These are phyloP conservation scores for Sporophila hypoxantha DNA, from an alignment of 2,113 vertebrate species.

Conservation along the genomic window DNA sequence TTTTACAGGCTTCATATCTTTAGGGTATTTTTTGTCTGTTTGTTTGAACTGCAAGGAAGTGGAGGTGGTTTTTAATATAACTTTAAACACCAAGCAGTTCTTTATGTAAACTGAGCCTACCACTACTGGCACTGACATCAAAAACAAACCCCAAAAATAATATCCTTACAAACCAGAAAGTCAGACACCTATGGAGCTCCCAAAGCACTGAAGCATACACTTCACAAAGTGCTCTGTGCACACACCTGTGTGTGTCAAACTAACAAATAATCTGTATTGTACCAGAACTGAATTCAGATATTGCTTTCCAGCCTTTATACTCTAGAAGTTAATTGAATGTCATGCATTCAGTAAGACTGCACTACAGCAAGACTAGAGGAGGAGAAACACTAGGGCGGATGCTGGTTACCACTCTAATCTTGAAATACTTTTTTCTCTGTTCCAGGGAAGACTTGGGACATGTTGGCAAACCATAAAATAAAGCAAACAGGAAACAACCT, in stretches of 20 bases:
- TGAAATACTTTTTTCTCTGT: not conserved
- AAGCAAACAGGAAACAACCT: not conserved
- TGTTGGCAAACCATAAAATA: not conserved
- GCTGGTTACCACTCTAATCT: not conserved
- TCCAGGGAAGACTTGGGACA: not conserved
- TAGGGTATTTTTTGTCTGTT: not conserved
- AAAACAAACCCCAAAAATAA: not conserved
- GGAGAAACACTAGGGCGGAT: not conserved
- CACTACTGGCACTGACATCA: not conserved
- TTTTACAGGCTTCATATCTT: slow-evolving; percentile 44
- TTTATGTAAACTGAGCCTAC: not conserved
- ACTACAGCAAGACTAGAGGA: not conserved
- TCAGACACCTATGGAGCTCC: not conserved
- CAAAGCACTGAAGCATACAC: not conserved
- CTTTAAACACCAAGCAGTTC: not conserved
- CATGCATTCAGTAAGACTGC: not conserved
- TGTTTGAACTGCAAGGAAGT: slow-evolving; percentile 54
- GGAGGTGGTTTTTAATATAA: not conserved
- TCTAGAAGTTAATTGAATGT: not conserved
- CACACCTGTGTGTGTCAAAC: fast-evolving
- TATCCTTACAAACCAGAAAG: not conserved
- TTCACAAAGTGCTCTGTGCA: not conserved
- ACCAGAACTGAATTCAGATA: not conserved
- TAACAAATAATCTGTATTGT: not conserved
- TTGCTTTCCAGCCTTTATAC: not conserved